Evolutionary conservation across 2,797 vertebrate species (phyloP).

Genomic region (Momotus momota): DNA sequence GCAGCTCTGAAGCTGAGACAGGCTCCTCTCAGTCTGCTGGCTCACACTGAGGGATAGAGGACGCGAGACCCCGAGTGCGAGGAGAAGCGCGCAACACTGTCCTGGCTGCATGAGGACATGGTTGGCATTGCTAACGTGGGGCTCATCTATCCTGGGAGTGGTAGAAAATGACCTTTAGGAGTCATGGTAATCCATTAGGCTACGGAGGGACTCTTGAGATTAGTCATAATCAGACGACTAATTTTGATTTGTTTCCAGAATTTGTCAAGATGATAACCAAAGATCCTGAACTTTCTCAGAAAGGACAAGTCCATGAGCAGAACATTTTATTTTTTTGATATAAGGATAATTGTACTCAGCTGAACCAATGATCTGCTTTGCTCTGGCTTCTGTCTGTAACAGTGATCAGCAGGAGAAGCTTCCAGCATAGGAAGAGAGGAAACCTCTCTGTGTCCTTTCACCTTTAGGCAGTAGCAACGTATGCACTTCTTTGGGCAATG

Average conservation of each 20-base stretch:
- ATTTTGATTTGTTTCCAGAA: background rate
- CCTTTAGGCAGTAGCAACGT: background rate
- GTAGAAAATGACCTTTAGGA: background rate
- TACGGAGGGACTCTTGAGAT: background rate
- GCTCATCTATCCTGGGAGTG: background rate
- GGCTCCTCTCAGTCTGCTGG: conserved; percentile 56
- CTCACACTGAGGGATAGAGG: background rate
- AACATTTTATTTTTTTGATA: background rate
- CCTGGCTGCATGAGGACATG: background rate
- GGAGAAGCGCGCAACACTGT: rapidly evolving
- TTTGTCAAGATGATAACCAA: background rate
- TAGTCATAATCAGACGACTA: background rate
- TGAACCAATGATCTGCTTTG: background rate
- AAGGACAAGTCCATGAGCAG: background rate
- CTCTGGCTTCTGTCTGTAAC: background rate
- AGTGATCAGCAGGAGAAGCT: background rate
- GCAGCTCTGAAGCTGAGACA: background rate
- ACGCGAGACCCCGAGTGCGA: rapidly evolving
- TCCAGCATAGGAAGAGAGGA: background rate
- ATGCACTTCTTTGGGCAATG: background rate
- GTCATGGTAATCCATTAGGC: background rate
- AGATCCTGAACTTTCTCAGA: background rate
- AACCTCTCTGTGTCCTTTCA: background rate
- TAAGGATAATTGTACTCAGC: background rate
- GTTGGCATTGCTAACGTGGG: background rate